phyloP scores from a whole-genome alignment of 2,113 vertebrate genomes.

The Sardina pilchardus region DNA sequence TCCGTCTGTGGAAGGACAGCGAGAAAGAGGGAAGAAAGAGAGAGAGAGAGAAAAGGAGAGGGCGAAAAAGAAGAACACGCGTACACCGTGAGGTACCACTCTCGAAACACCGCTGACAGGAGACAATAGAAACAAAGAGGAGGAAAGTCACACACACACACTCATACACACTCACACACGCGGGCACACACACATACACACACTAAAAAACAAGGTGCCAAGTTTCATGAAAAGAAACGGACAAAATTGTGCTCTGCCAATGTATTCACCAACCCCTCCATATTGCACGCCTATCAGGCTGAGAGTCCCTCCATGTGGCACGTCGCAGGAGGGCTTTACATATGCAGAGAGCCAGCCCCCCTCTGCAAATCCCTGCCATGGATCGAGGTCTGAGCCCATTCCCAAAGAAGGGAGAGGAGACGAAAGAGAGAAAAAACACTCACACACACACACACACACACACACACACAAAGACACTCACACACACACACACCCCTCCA shows the following conservation, averaged over 20 bases:
- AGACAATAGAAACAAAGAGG: background rate
- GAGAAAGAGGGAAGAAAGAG: background rate
- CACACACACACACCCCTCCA: constrained; percentile 39
- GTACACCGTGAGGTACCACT: background rate
- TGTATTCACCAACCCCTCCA: constrained; percentile 50
- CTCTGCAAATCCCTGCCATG: constrained; percentile 45
- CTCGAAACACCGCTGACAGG: background rate
- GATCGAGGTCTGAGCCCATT: constrained; percentile 20
- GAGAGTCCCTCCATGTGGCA: constrained; percentile 46
- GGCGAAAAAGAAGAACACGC: background rate
- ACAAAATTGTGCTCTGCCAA: constrained; percentile 31
- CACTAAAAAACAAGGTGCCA: constrained; percentile 10
- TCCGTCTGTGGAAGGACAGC: constrained; percentile 75
- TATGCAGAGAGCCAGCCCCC: constrained; percentile 55
- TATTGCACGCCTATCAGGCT: constrained; percentile 50
- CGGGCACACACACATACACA: background rate
- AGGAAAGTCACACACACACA: background rate
- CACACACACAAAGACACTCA: constrained; percentile 7
- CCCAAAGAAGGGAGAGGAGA: background rate
- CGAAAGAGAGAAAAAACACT: constrained; percentile 12
- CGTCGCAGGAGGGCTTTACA: constrained; percentile 54
- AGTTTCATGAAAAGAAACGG: background rate
- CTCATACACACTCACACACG: background rate
- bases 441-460: background rate
- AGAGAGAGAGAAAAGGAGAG: background rate